Evolutionary conservation across 2,797 vertebrate genomes (phyloP), one percentile per base, ranked within the genome.

Genomic region (Hemibagrus guttatus): DNA sequence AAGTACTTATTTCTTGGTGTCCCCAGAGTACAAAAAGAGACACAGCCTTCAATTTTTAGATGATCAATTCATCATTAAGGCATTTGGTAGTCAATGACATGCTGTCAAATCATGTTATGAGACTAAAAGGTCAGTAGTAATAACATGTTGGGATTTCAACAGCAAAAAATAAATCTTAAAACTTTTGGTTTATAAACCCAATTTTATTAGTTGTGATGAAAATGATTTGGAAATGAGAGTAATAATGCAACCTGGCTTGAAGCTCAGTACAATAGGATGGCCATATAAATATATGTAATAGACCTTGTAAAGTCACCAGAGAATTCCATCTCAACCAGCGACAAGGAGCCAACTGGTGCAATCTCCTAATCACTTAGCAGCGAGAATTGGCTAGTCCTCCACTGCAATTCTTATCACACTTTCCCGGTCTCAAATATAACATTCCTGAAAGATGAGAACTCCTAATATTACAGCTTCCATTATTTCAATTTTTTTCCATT

Each of bases 91-190:
- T 64, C 72, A 78, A 71, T 68, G 63, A 78, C 54, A 13, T 68
- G 26, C 63, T 39, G 52, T 84, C 81, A 79, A 19, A 17, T n/a
- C 21, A 4, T 68, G 59, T 78, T 76, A 83, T 58, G 31, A 46
- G 28, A 64, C 23, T 68, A 59, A 78, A 76, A 87, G 71, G 79
- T 83, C 71, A 87, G 35, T 19, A 35, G 39, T 83, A 21, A 14
- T 72, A 42, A 46, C 6, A 52, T 79, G 49, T 69, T 46, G 4
- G 58, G 58, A 64, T 64, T 74, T 64, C 35, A 58, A 79, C 75
- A 9, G 16, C 61, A 23, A 61, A 23, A 52, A 16, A 31, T 83
- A 31, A 54, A 64, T 63, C 13, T 21, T 59, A 11, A 28, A 78
- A 4, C 28, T 11, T 58, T 78, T 2, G 0, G 46, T 76, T 76